phyloP scores from a whole-genome alignment of 2,113 vertebrate species.

The Rhagologus leucostigma region DNA sequence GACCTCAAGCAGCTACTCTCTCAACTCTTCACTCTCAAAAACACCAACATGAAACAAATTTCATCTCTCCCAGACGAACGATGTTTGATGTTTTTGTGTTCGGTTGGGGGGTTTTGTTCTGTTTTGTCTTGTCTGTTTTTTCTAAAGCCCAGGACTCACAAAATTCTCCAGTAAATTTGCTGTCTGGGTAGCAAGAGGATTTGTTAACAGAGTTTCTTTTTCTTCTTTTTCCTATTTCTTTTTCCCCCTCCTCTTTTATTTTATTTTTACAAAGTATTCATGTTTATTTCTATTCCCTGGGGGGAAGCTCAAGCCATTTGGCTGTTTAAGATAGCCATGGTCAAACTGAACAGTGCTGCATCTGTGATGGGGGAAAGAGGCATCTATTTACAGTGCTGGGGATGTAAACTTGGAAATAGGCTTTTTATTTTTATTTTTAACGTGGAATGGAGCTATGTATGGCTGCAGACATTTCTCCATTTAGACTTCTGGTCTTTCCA shows the following conservation, averaged over 20 bases:
- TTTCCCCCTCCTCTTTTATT: neutral
- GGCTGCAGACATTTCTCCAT: constrained; percentile 28
- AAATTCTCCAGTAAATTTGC: neutral
- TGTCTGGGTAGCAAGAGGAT: neutral
- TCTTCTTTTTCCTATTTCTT: neutral
- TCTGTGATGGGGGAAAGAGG: neutral
- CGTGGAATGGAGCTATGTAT: constrained; percentile 6
- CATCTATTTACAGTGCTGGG: neutral
- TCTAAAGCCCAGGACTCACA: neutral
- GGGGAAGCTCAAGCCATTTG: neutral
- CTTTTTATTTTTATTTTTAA: constrained; percentile 50
- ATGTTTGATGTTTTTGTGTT: neutral
- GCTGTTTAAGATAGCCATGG: neutral
- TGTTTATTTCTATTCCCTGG: neutral
- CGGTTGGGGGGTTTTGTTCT: neutral
- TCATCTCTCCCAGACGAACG: neutral
- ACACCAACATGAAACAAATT: neutral
- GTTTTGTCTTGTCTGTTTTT: neutral
- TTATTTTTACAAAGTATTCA: neutral
- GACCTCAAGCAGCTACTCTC: neutral
- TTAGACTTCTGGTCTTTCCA: constrained; percentile 2
- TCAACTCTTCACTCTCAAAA: neutral
- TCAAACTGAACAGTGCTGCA: constrained; percentile 5
- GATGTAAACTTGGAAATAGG: neutral
- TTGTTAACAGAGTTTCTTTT: neutral